A percentile compares a stretch with the other conserved stretches of the same genome.
Conservation (phyloP, 2,113 vertebrate genomes). For the Calidris pygmaea region DNA sequence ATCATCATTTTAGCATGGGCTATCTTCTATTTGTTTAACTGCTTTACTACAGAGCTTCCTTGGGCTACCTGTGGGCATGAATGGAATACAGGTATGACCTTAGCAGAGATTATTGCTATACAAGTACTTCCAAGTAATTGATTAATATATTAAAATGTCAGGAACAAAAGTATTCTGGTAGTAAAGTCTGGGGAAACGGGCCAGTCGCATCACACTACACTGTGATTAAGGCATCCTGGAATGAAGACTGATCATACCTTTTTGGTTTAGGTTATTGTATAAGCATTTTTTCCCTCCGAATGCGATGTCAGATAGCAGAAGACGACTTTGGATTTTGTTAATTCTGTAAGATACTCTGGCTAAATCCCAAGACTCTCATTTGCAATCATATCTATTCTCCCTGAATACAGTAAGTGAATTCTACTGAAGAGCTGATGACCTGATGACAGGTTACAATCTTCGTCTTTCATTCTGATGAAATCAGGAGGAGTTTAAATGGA, state of each 20-base stretch:
- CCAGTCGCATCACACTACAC: too few relatives aligned
- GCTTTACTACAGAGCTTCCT: slow-evolving; percentile 94
- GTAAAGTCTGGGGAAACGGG: neutral
- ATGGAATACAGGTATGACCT: slow-evolving; percentile 94
- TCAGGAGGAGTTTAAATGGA: neutral
- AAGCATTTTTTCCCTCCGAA: neutral
- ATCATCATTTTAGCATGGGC: slow-evolving; percentile 98
- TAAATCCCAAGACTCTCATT: neutral
- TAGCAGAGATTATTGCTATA: neutral
- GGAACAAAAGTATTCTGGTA: neutral
- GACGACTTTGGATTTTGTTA: neutral
- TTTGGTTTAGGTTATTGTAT: neutral
- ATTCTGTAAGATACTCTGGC: neutral
- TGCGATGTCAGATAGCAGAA: neutral
- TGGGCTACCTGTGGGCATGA: slow-evolving; percentile 96
- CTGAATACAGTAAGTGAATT: slow-evolving; percentile 1
- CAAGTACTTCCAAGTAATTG: neutral
- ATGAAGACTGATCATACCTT: neutral
- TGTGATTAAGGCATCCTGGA: neutral
- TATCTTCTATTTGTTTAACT: slow-evolving; percentile 98
- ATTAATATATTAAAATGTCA: neutral
- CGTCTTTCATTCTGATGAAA: neutral
- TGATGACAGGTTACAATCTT: slow-evolving; percentile 11
- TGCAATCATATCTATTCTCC: slow-evolving; percentile 12
- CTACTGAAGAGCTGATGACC: neutral